phyloP scores from a whole-genome alignment of 2,888 invertebrate species.

The Hanleya hanleyi region DNA sequence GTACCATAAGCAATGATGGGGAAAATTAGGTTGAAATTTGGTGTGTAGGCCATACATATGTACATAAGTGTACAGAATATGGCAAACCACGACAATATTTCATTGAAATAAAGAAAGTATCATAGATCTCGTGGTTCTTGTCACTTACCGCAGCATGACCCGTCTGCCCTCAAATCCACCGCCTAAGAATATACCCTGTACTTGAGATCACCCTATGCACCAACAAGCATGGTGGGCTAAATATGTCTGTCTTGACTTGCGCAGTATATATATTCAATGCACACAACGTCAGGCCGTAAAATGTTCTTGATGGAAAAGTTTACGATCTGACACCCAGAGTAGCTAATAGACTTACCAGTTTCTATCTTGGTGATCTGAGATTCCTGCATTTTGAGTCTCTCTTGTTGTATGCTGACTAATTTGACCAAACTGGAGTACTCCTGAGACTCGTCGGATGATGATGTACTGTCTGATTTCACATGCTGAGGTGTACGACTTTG shows the following conservation, averaged over 20 bases:
- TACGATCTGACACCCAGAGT: background rate
- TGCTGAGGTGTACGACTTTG: background rate
- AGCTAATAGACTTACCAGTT: conserved; percentile 54
- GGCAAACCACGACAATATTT: too few species aligned
- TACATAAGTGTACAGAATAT: too few species aligned
- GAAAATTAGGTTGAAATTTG: too few species aligned
- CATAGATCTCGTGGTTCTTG: too few species aligned
- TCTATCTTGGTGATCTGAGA: conserved; percentile 87
- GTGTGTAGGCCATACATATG: too few species aligned
- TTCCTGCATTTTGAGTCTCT: conserved; percentile 91
- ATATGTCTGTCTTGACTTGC: conserved; percentile 2
- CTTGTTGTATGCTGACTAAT: conserved; percentile 91
- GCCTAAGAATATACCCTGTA: too few species aligned
- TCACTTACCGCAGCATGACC: too few species aligned
- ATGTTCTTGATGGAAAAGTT: too few species aligned
- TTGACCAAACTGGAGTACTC: conserved; percentile 89
- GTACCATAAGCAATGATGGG: too few species aligned
- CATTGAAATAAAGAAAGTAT: too few species aligned
- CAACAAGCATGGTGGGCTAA: background rate
- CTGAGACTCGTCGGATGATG: conserved; percentile 63
- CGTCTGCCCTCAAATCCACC: too few species aligned
- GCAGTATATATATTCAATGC: background rate
- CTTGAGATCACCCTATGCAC: too few species aligned
- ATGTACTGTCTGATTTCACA: background rate
- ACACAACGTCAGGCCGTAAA: background rate